phyloP scores from a whole-genome alignment of 2,888 invertebrate genomes.

The Hirtodrosophila alboralis region DNA sequence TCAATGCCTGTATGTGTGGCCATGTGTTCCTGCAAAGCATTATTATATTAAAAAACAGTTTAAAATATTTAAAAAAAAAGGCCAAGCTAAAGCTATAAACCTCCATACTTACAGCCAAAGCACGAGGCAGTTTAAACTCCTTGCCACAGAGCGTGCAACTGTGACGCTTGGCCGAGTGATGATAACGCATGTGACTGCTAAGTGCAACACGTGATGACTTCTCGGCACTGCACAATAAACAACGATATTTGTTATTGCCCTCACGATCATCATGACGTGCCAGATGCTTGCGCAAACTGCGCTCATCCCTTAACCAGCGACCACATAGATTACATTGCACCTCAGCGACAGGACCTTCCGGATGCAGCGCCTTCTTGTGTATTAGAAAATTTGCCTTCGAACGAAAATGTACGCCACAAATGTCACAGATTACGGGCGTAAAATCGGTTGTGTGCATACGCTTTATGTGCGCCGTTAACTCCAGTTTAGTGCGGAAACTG shows the following conservation, averaged over 20 bases:
- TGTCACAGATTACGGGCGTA: constrained; percentile 74
- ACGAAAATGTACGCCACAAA: constrained; percentile 67
- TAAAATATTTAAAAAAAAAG: too few relatives aligned
- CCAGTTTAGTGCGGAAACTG: constrained; percentile 71
- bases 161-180: constrained; percentile 69
- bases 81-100: too few relatives aligned
- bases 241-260: constrained; percentile 63
- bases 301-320: constrained; percentile 69
- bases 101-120: constrained; percentile 57
- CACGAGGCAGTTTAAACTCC: constrained; percentile 63
- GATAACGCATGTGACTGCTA: constrained; percentile 70
- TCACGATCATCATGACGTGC: constrained; percentile 67
- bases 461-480: constrained; percentile 65
- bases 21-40: constrained; percentile 82
- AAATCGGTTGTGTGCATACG: constrained; percentile 69
- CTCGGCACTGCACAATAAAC: constrained; percentile 60
- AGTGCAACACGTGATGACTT: constrained; percentile 66
- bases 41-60: too few relatives aligned
- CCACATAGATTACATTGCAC: constrained; percentile 68
- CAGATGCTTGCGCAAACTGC: constrained; percentile 68
- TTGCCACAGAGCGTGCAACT: constrained; percentile 66
- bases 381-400: constrained; percentile 71
- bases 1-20: constrained; percentile 83
- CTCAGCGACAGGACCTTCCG: constrained; percentile 67
- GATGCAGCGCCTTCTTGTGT: constrained; percentile 70